Conservation (phyloP, 2,113 vertebrate genomes). For the Abramis brama region DNA sequence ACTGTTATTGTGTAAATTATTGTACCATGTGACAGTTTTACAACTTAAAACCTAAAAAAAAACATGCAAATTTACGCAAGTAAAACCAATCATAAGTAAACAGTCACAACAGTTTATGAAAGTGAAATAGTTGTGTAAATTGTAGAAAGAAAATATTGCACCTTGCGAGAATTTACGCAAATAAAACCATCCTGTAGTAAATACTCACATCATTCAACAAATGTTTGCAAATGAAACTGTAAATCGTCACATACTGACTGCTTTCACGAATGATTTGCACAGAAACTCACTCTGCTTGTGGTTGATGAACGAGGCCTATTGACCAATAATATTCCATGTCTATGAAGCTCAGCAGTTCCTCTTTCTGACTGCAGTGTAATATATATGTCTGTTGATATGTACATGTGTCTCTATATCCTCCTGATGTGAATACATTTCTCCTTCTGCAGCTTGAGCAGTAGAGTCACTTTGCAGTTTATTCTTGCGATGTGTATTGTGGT, state of each 20-base stretch:
- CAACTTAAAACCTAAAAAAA: background rate
- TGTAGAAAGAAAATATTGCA: background rate
- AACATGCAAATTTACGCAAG: background rate
- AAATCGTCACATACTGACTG: background rate
- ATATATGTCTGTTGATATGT: constrained; percentile 74
- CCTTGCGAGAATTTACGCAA: background rate
- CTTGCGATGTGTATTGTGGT: constrained; percentile 70
- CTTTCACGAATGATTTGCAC: background rate
- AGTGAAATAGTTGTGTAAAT: background rate
- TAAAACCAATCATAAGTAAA: background rate
- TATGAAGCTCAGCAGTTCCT: constrained; percentile 20
- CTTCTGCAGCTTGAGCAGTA: constrained; percentile 74
- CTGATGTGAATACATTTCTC: constrained; percentile 38
- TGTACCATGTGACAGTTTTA: background rate
- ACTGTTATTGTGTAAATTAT: background rate
- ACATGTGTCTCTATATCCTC: constrained; percentile 63
- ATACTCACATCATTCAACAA: background rate
- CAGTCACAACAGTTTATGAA: background rate
- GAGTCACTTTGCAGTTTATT: constrained; percentile 60
- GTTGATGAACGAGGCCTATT: constrained; percentile 18
- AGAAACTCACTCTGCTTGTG: background rate
- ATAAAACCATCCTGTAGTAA: background rate
- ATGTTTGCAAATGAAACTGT: background rate
- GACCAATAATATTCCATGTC: constrained; percentile 4
- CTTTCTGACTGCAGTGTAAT: constrained; percentile 63